Evolutionary conservation across 37 sponge, comb jelly and placozoan species (phyloP).

Genomic region (Cladorhizidae sp.): DNA sequence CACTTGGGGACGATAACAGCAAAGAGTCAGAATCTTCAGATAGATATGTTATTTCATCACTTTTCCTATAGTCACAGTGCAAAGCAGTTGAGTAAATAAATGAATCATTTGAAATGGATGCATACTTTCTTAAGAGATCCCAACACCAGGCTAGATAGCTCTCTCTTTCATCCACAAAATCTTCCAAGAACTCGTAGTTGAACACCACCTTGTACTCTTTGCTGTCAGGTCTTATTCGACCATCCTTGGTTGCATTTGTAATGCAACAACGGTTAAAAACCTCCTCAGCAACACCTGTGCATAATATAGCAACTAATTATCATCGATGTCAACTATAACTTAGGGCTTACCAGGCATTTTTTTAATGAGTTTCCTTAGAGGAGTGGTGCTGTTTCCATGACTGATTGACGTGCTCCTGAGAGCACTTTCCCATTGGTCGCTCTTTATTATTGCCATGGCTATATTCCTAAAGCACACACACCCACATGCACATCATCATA

Average conservation of each 20-base stretch:
- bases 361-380: constrained; percentile 80
- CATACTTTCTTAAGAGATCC: no score
- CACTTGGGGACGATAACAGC: no score
- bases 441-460: constrained; percentile 71
- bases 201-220: constrained; percentile 50
- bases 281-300: constrained; percentile 63
- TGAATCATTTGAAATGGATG: no score
- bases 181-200: constrained; percentile 79
- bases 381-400: constrained; percentile 50
- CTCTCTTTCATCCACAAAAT: constrained; percentile 15
- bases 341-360: constrained; percentile 79
- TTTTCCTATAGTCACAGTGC: no score
- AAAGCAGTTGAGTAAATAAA: no score
- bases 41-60: no score
- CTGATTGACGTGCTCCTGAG: constrained; percentile 55
- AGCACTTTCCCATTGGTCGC: constrained; percentile 62
- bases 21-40: no score
- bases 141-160: no score
- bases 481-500: no score
- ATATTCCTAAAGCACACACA: no score
- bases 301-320: no score
- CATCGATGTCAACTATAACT: no score
- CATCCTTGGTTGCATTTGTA: constrained; percentile 69
- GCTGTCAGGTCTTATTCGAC: constrained; percentile 44
- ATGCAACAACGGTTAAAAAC: constrained; percentile 82